Base-by-base conservation (phyloP, 2,888 invertebrate species). In the Gibbula magus region DNA sequence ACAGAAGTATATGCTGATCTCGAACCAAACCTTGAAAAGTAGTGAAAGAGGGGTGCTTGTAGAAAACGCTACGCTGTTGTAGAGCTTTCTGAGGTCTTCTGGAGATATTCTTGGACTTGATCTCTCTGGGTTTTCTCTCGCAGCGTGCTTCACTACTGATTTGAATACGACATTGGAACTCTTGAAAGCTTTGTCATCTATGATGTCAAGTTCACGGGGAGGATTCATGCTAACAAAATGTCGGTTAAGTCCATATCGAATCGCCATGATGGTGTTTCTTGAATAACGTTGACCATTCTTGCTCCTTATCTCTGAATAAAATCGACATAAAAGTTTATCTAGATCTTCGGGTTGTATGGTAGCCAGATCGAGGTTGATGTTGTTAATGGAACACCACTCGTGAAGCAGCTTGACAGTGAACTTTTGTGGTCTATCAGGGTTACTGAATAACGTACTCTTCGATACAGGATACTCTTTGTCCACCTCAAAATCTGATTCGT, bases 1-100 rank as follows among this genome's bases (percentile, higher is more conserved):
- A 16, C 29, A 29, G 56, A 78, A 78, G 29, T 73, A 78, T 18
- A 74, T 45, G 52, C 70, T 74, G 7, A 78, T 39, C 74, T 78
- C 78, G 74, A 78, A 74, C 78, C 78, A 78, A 10, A 78, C 78
- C 25, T 78, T 78, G 45, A 53, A 61, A 22, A 73, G 39, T 4
- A 78, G 61, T n/a, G 73, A 35, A 18, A 70, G 67, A n/a, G 78
- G 73, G 20, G 25, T 53, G 22, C 53, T 53, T 20, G 52, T 22
- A 22, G 52, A 39, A 35, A 78, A 56, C 2, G 74, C 78, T n/a
- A 74, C 13, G 35, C 75, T 70, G 18, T 25, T 39, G 67, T 78
- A 78, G 3, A 78, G 54, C 22, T 73, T 73, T 39, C 78, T 70
- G 18, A 78, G 32, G 20, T 78, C 73, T 53, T 78, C 78, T 35